A percentile compares a stretch with the other conserved stretches of the same genome.
phyloP scores from a whole-genome alignment of 1,140 invertebrate species.

The Druon quercuslanigerum region DNA sequence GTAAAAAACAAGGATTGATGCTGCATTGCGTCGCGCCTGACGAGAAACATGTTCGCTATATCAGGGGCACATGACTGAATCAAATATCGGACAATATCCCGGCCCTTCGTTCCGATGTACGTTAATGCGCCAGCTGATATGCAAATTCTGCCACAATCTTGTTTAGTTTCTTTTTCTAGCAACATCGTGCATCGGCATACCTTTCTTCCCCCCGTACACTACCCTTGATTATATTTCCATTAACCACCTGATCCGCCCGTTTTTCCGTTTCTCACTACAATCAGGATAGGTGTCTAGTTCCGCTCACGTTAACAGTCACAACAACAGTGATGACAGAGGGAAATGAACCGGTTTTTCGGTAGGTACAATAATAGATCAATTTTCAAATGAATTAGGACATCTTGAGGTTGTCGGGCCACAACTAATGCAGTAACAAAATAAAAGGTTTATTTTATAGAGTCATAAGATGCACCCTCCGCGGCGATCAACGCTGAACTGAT shows the following conservation, averaged over 20 bases:
- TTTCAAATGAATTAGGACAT: too few relatives aligned
- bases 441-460: background rate
- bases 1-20: conserved; percentile 41
- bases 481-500: conserved; percentile 73
- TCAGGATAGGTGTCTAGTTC: too few relatives aligned
- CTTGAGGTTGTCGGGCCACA: background rate
- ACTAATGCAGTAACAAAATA: conserved; percentile 24
- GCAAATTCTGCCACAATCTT: conserved; percentile 31
- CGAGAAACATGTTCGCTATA: conserved; percentile 46
- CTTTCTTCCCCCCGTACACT: conserved; percentile 17
- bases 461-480: conserved; percentile 64
- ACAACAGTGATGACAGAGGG: too few relatives aligned
- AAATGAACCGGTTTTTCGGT: too few relatives aligned
- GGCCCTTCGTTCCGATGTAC: conserved; percentile 9
- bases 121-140: conserved; percentile 39
- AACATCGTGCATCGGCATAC: conserved; percentile 62
- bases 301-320: too few relatives aligned
- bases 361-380: too few relatives aligned
- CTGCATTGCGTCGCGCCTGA: conserved; percentile 35
- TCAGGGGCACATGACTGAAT: conserved; percentile 63
- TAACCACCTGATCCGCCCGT: too few relatives aligned
- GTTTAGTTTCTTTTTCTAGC: conserved; percentile 42
- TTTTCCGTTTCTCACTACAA: too few relatives aligned
- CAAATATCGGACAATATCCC: conserved; percentile 34
- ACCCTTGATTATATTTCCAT: background rate